A percentile compares a stretch with the other conserved stretches of the same genome.
Evolutionary conservation across 37 sponge, comb jelly and placozoan species (phyloP).

Genomic region (Bolinopsis microptera): DNA sequence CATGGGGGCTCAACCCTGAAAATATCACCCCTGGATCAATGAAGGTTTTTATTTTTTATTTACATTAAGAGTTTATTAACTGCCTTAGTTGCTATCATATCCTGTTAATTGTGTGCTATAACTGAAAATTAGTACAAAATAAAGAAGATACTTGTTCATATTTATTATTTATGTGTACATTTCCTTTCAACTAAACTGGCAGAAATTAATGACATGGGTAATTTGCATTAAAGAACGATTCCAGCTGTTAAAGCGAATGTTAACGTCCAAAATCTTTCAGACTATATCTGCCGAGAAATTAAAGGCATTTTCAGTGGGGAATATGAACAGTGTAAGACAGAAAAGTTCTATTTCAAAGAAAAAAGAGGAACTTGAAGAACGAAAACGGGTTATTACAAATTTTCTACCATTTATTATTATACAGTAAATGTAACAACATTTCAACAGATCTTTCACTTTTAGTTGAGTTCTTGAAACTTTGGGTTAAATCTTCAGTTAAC

Average conservation of each 20-base stretch:
- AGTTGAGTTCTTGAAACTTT: too few relatives aligned
- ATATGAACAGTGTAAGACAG: slow-evolving; percentile 70
- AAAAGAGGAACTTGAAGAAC: slow-evolving; percentile 67
- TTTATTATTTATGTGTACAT: too few relatives aligned
- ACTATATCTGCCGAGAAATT: slow-evolving; percentile 75
- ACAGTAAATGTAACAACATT: background rate
- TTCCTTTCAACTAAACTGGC: too few relatives aligned
- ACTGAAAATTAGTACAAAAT: too few relatives aligned
- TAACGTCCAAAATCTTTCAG: slow-evolving; percentile 46
- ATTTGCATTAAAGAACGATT: background rate
- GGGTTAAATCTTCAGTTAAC: too few relatives aligned
- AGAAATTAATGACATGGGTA: too few relatives aligned
- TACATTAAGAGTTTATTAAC: background rate
- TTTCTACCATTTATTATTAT: too few relatives aligned
- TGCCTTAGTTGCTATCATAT: too few relatives aligned
- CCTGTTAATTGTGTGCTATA: too few relatives aligned
- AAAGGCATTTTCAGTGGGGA: slow-evolving; percentile 80
- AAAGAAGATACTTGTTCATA: too few relatives aligned
- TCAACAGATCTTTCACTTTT: background rate
- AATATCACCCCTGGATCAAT: slow-evolving; percentile 62
- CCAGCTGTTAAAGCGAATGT: background rate
- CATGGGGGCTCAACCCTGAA: slow-evolving; percentile 59
- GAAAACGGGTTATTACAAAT: slow-evolving; percentile 48
- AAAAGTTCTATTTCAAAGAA: slow-evolving; percentile 59
- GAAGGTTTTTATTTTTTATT: slow-evolving; percentile 5